Evolutionary conservation across 2,888 invertebrate genomes (phyloP).

Genomic region (Drosophila mayaguana): DNA sequence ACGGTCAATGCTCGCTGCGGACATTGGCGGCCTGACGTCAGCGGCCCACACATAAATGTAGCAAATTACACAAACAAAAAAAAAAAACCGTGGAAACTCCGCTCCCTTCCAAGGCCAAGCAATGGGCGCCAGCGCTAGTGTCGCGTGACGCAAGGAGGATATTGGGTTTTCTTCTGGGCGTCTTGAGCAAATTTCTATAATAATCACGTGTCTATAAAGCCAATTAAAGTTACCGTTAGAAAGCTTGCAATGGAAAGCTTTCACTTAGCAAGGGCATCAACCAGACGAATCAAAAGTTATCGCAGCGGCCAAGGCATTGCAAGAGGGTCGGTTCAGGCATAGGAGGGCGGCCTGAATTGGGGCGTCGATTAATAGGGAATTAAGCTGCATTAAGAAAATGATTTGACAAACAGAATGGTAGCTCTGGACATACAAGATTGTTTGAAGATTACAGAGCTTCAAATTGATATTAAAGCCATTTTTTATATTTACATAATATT

Average conservation of each 20-base stretch:
- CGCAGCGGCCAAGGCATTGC: background rate
- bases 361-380: background rate
- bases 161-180: slow-evolving; percentile 55
- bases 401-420: too few relatives aligned
- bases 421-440: too few relatives aligned
- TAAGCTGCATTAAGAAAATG: too few relatives aligned
- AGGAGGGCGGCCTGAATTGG: background rate
- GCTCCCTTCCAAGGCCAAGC: slow-evolving; percentile 69
- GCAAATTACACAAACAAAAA: background rate
- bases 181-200: slow-evolving; percentile 45
- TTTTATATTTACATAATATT: too few relatives aligned
- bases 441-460: too few relatives aligned
- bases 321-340: background rate
- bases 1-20: slow-evolving; percentile 65
- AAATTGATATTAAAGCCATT: too few relatives aligned
- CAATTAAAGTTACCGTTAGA: slow-evolving; percentile 54
- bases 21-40: slow-evolving; percentile 65
- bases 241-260: slow-evolving; percentile 56
- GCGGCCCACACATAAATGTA: slow-evolving; percentile 25
- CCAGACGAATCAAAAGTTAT: slow-evolving; percentile 24
- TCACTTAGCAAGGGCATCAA: slow-evolving; percentile 46
- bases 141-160: slow-evolving; percentile 74
- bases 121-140: slow-evolving; percentile 56
- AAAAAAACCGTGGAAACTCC: slow-evolving; percentile 21
- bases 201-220: slow-evolving; percentile 69